These are phyloP conservation scores for Prunella himalayana DNA, from an alignment of 2,113 vertebrate genomes.

Conservation along the genomic window DNA sequence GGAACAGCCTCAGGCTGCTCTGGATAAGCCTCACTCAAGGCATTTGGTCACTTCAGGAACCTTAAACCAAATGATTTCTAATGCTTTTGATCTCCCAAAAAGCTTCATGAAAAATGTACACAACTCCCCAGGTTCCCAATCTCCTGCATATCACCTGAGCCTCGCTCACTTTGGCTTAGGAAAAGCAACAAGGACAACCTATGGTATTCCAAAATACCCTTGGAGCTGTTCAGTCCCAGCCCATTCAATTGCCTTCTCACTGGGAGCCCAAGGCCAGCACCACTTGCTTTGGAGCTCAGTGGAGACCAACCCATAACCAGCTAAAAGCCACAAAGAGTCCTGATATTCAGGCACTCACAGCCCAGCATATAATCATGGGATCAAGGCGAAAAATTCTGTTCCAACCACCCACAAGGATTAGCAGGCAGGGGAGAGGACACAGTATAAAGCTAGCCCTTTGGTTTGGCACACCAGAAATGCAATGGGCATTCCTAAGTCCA, in stretches of 20 bases:
- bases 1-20: background rate
- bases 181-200: background rate
- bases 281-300: background rate
- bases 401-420: background rate
- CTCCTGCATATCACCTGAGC: rapidly evolving
- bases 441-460: background rate
- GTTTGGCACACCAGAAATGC: background rate
- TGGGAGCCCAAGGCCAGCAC: background rate
- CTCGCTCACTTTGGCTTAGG: background rate
- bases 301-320: background rate
- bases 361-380: background rate
- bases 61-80: background rate
- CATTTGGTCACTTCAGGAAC: background rate
- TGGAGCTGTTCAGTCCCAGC: background rate
- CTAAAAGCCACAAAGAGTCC: background rate
- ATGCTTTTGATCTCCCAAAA: background rate
- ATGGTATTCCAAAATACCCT: background rate
- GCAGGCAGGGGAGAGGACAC: background rate
- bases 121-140: background rate
- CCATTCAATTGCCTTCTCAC: rapidly evolving
- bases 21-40: background rate
- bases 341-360: background rate
- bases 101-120: background rate
- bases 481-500: background rate
- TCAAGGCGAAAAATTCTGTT: background rate